Evolutionary conservation across 2,797 vertebrate genomes (phyloP).

Genomic region (Loriculus beryllinus): DNA sequence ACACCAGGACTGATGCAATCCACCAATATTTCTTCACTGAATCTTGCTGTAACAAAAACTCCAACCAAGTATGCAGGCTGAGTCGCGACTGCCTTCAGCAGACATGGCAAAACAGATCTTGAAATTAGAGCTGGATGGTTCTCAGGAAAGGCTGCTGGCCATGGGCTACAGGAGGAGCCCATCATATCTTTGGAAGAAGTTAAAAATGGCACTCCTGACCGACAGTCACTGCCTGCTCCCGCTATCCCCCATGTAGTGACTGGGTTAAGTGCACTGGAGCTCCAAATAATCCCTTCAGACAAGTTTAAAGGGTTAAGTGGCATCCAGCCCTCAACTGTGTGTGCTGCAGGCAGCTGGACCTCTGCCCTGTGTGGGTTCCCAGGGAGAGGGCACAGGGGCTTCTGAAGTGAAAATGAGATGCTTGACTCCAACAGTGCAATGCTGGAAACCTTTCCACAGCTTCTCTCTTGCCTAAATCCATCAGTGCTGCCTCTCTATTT

Average conservation of each 20-base stretch:
- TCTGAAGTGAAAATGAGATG: not conserved
- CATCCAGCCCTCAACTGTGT: not conserved
- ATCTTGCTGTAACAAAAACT: not conserved
- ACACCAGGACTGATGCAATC: not conserved
- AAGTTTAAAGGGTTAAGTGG: not conserved
- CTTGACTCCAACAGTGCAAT: not conserved
- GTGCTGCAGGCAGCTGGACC: not conserved
- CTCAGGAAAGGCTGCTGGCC: not conserved
- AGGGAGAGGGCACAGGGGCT: not conserved
- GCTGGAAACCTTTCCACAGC: not conserved
- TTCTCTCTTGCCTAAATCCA: not conserved
- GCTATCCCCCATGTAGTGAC: not conserved
- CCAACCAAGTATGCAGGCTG: not conserved
- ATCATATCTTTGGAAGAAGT: not conserved
- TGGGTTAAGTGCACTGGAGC: not conserved
- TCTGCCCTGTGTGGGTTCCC: rapidly evolving
- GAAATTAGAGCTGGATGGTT: not conserved
- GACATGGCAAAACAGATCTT: not conserved
- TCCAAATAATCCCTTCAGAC: not conserved
- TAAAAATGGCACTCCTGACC: not conserved
- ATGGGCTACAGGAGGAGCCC: not conserved
- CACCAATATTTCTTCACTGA: not conserved
- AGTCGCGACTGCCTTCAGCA: not conserved
- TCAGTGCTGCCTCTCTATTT: not conserved
- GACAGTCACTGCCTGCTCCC: not conserved